Percentiles rank a stretch among this genome's conserved stretches.
phyloP scores from a whole-genome alignment of 2,888 invertebrate genomes.

The Toxonevra muliebris region DNA sequence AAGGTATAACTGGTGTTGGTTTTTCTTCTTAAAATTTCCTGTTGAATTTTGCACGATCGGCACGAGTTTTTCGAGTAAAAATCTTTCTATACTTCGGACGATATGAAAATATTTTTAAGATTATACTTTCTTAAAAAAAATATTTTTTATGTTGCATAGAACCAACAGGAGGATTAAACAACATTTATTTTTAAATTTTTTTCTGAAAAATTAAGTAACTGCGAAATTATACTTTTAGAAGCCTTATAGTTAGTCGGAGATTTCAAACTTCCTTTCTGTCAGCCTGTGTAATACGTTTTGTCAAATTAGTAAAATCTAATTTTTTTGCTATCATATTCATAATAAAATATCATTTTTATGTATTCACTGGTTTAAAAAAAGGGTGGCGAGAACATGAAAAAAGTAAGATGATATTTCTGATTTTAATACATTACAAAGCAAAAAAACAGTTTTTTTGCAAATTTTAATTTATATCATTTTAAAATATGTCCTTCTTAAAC shows the following conservation, averaged over 20 bases:
- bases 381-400: conserved; percentile 81
- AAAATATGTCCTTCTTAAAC: conserved; percentile 62
- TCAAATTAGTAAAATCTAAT: not conserved
- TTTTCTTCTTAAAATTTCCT: too few species aligned
- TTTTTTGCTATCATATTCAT: not conserved
- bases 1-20: too few species aligned
- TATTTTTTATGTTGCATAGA: too few species aligned
- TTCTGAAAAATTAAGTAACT: too few species aligned
- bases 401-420: conserved; percentile 71
- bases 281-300: not conserved
- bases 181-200: too few species aligned
- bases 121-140: too few species aligned
- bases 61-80: too few species aligned
- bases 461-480: conserved; percentile 46
- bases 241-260: not conserved
- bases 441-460: not conserved
- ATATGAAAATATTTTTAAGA: too few species aligned
- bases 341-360: not conserved
- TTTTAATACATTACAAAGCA: conserved; percentile 5
- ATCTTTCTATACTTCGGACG: too few species aligned
- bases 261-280: not conserved
- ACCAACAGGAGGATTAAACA: too few species aligned
- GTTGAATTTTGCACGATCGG: too few species aligned
- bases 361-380: conserved; percentile 55
- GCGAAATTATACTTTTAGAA: not conserved